phyloP scores from a whole-genome alignment of 2,888 invertebrate species.

The Helleia helle region DNA sequence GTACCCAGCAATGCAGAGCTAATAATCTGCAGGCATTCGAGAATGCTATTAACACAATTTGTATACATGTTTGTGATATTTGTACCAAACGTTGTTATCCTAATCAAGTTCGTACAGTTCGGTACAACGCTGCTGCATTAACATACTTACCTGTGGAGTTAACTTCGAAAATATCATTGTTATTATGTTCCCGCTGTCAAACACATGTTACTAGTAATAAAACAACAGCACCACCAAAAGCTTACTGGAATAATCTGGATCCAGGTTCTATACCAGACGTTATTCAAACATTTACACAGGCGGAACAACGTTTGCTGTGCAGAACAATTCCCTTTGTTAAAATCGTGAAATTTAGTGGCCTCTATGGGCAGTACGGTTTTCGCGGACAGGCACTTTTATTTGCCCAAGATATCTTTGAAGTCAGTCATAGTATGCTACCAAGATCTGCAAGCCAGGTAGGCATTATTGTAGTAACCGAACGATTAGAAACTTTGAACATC shows the following conservation, averaged over 20 bases:
- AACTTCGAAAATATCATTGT: slow-evolving; percentile 15
- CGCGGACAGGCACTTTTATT: slow-evolving; percentile 22
- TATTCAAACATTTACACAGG: slow-evolving; percentile 19
- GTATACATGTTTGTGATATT: slow-evolving; percentile 18
- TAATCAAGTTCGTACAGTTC: slow-evolving; percentile 15
- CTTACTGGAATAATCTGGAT: slow-evolving; percentile 25
- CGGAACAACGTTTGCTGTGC: slow-evolving; percentile 20
- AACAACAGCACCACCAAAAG: slow-evolving; percentile 20
- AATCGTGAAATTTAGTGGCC: slow-evolving; percentile 17
- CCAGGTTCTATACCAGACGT: slow-evolving; percentile 22
- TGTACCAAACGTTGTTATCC: slow-evolving; percentile 18
- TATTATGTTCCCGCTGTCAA: slow-evolving; percentile 19
- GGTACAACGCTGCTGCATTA: slow-evolving; percentile 13
- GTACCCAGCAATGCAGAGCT: slow-evolving; percentile 7
- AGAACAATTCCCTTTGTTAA: slow-evolving; percentile 24
- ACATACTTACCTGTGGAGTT: slow-evolving; percentile 18
- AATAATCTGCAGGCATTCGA: not conserved
- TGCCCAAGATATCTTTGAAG: slow-evolving; percentile 7
- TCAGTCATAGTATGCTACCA: slow-evolving; percentile 15
- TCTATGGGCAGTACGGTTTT: slow-evolving; percentile 22
- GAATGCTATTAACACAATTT: slow-evolving; percentile 14
- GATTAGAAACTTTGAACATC: slow-evolving; percentile 16
- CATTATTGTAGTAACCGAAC: slow-evolving; percentile 16
- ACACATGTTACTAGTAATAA: slow-evolving; percentile 20
- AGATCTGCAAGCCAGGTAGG: slow-evolving; percentile 12